Evolutionary conservation across 2,888 invertebrate genomes (phyloP), one percentile per base, ranked within the genome.

Genomic region (Alcis repandata): DNA sequence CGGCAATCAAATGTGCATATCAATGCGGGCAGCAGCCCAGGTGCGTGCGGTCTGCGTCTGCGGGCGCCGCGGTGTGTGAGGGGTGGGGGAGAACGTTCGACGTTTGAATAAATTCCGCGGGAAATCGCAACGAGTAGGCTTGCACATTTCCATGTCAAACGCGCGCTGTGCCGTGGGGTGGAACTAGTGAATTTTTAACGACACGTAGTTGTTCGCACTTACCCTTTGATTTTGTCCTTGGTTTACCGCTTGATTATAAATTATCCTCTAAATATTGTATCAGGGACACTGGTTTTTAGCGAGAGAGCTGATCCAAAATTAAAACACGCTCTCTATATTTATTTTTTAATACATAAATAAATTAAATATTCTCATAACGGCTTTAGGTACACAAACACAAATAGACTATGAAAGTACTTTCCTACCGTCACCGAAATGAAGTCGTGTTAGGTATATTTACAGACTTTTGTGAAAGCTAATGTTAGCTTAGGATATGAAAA

Each of bases 101-200:
- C 73, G 82, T 87, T 84, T 86, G 87, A 87, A 88, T 88, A 87
- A 83, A 87, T 89, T 86, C 83, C 79, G 79, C 79, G 84, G 79
- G 76, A 81, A 80, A 80, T 84, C 80, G 82, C 83, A 79, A 77
- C 84, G 83, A 78, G 83, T 82, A 84, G 84, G 84, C 86, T 73
- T 79, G 80, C 87, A 61, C 60, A 92, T 92, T 92, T 87, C 87
- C 92, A 92, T 92, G 90, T 91, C 92, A 92, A 92, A 92, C 90
- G 89, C 73, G 72, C 72, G 69, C 72, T 77, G 77, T 73, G 75
- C 76, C 57, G 46, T 40, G 60, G 65, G 65, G 76, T 75, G 74
- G 75, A 75, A 75, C 79, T 82, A 80, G 85, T 88, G 88, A 87
- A 89, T 90, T 91, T 91, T 88, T 89, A 89, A 88, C 88, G 81